Evolutionary conservation across 2,113 vertebrate genomes (phyloP).

Genomic region (Geothlypis trichas): DNA sequence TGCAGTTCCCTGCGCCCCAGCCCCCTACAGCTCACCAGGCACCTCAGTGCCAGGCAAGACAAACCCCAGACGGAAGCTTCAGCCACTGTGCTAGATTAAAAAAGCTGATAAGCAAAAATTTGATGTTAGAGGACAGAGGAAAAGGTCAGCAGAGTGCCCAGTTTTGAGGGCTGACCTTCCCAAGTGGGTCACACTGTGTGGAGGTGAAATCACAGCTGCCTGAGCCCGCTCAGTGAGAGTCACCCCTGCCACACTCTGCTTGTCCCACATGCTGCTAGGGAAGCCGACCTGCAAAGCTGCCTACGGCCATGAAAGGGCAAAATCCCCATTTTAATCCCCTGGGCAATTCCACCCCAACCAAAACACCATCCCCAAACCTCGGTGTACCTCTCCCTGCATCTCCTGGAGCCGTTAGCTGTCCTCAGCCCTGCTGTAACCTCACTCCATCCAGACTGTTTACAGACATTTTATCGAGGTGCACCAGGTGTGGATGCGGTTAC

Average conservation of each 20-base stretch:
- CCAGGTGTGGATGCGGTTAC: conserved; percentile 87
- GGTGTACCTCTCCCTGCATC: not conserved
- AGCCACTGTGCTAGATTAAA: not conserved
- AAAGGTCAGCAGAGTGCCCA: not conserved
- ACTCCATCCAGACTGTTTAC: conserved; percentile 65
- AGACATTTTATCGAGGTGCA: conserved; percentile 68
- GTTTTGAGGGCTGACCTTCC: not conserved
- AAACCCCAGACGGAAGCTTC: fast-evolving
- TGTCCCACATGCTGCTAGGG: fast-evolving
- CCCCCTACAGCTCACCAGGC: not conserved
- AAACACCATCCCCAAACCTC: not conserved
- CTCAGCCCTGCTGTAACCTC: conserved; percentile 14
- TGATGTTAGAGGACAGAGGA: not conserved
- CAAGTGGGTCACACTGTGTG: not conserved
- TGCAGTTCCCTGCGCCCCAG: not conserved
- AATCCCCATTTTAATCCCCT: not conserved
- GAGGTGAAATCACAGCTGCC: not conserved
- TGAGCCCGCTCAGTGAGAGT: fast-evolving
- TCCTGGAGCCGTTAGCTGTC: conserved; percentile 19
- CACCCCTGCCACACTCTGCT: not conserved
- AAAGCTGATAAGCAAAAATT: not conserved
- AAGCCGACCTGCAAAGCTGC: not conserved
- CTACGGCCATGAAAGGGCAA: not conserved
- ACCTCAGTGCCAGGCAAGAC: not conserved
- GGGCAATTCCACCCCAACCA: not conserved